Evolutionary conservation across 1,140 invertebrate genomes (phyloP).

Genomic region (Lithobius niger): DNA sequence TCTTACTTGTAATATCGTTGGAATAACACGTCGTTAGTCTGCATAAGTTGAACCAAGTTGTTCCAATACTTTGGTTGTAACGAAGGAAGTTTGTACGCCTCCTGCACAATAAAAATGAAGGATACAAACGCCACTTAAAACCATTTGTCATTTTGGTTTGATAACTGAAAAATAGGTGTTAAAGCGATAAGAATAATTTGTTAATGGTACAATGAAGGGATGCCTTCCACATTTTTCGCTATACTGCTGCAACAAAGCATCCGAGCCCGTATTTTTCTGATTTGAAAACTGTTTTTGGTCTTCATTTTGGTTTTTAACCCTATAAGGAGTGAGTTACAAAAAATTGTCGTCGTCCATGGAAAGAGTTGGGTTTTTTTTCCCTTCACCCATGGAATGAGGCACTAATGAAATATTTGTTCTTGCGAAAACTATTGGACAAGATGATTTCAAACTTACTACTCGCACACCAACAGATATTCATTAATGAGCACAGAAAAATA

Average conservation of each 20-base stretch:
- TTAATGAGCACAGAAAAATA: too few species aligned
- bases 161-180: neutral
- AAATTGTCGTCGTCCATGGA: too few species aligned
- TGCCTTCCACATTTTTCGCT: neutral
- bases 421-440: too few species aligned
- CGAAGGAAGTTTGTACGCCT: constrained; percentile 65
- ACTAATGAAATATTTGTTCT: too few species aligned
- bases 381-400: too few species aligned
- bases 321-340: too few species aligned
- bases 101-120: constrained; percentile 28
- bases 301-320: too few species aligned
- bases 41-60: constrained; percentile 64
- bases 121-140: neutral
- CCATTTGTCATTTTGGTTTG: neutral
- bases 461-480: too few species aligned
- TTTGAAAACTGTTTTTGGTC: too few species aligned
- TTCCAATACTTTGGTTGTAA: constrained; percentile 75
- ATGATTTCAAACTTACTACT: too few species aligned
- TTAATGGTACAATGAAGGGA: neutral
- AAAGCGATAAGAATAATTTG: neutral
- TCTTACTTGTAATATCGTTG: constrained; percentile 76
- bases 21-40: constrained; percentile 67
- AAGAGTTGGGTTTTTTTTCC: too few species aligned
- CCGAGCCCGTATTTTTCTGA: too few species aligned
- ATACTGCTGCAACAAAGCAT: neutral